Evolutionary conservation across 2,888 invertebrate species (phyloP).

Genomic region (Drosophila mercatorum): DNA sequence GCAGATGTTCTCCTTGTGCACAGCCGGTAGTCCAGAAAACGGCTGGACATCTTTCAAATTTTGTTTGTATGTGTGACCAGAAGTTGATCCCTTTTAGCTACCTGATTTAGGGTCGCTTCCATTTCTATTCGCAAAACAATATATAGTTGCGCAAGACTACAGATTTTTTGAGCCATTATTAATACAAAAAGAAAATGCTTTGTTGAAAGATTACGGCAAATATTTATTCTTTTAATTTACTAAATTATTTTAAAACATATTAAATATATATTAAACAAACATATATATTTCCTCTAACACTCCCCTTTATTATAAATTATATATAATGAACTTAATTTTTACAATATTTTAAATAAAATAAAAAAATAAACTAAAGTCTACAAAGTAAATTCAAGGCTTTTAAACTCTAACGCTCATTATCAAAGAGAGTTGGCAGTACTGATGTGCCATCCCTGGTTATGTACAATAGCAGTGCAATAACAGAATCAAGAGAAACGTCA

Average conservation of each 20-base stretch:
- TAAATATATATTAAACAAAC: not conserved
- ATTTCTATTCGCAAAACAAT: constrained; percentile 17
- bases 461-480: not conserved
- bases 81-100: constrained; percentile 15
- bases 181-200: constrained; percentile 15
- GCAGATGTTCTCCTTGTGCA: constrained; percentile 49
- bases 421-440: constrained; percentile 7
- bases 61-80: constrained; percentile 11
- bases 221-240: too few relatives aligned
- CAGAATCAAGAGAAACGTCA: not conserved
- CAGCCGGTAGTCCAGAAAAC: constrained; percentile 11
- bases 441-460: not conserved
- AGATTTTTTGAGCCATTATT: constrained; percentile 9
- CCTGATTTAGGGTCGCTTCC: constrained; percentile 30
- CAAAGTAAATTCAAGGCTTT: not conserved
- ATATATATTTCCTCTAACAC: not conserved
- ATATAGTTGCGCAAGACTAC: constrained; percentile 32
- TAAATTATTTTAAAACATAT: too few relatives aligned
- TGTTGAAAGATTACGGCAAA: constrained; percentile 3
- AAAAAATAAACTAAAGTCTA: not conserved
- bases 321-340: too few relatives aligned
- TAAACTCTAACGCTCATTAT: not conserved
- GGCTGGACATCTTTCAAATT: constrained; percentile 19
- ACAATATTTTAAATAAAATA: not conserved
- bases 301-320: not conserved